Percentiles rank a stretch among this genome's conserved stretches.
These are phyloP conservation scores for Busseola fusca DNA, from an alignment of 2,888 invertebrate genomes.

Conservation along the genomic window DNA sequence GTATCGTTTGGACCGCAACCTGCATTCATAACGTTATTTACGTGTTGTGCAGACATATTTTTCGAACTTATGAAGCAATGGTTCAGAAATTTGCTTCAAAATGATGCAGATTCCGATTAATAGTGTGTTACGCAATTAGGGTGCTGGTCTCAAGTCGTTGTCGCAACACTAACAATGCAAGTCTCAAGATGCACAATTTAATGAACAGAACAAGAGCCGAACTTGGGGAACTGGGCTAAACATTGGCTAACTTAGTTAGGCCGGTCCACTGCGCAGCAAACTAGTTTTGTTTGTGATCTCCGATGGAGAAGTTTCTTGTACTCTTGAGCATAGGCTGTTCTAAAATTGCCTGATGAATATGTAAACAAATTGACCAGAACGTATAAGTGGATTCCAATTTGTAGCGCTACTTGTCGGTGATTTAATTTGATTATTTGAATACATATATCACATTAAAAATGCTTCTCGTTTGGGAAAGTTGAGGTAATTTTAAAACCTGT, in stretches of 20 bases:
- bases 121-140: no score
- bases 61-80: no score
- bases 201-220: slow-evolving; percentile 47
- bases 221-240: slow-evolving; percentile 56
- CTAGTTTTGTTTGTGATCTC: slow-evolving; percentile 39
- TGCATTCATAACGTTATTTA: no score
- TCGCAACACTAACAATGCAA: slow-evolving; percentile 39
- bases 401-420: background rate
- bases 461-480: background rate
- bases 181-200: slow-evolving; percentile 56
- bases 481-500: no score
- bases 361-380: background rate
- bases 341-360: background rate
- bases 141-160: slow-evolving; percentile 19
- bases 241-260: slow-evolving; percentile 50
- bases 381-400: background rate
- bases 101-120: no score
- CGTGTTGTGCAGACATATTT: no score
- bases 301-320: slow-evolving; percentile 28
- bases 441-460: background rate
- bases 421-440: no score
- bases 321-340: background rate
- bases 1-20: no score
- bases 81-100: no score
- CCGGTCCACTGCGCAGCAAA: slow-evolving; percentile 30